These are phyloP conservation scores for Zygaena filipendulae DNA, from an alignment of 2,888 invertebrate species.

Conservation along the genomic window DNA sequence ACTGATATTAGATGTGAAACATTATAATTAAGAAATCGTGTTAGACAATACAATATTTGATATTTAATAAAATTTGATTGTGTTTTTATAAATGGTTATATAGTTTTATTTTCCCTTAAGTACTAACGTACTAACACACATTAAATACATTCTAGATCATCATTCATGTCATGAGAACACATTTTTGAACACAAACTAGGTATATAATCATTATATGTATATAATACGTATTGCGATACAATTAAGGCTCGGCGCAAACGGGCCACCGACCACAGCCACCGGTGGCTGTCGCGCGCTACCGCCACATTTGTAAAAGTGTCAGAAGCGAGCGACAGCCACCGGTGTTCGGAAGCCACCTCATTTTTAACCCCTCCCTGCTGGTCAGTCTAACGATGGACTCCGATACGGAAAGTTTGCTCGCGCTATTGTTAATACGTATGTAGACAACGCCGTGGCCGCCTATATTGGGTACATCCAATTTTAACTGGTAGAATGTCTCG, in stretches of 20 bases:
- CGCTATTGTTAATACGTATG: conserved; percentile 8
- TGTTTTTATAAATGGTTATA: conserved; percentile 55
- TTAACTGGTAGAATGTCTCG: conserved; percentile 5
- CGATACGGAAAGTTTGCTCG: conserved; percentile 12
- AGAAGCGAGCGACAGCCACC: conserved; percentile 10
- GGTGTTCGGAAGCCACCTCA: conserved; percentile 9
- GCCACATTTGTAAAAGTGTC: conserved; percentile 2
- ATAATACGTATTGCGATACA: too few species aligned
- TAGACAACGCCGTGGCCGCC: conserved; percentile 7
- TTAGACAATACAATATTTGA: conserved; percentile 70
- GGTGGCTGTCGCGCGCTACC: conserved; percentile 3
- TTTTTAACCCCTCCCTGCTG: conserved; percentile 8
- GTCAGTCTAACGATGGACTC: conserved; percentile 10
- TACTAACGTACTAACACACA: too few species aligned
- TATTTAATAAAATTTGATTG: conserved; percentile 69
- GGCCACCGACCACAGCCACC: conserved; percentile 3
- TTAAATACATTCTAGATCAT: too few species aligned
- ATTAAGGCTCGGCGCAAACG: conserved; percentile 3
- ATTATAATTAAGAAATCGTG: conserved; percentile 67
- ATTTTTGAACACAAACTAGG: too few species aligned
- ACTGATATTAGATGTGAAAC: conserved; percentile 65
- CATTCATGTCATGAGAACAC: too few species aligned
- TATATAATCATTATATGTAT: too few species aligned
- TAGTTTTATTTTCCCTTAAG: too few species aligned
- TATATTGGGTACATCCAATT: conserved; percentile 9